A percentile compares a stretch with the other conserved stretches of the same genome.
These are phyloP conservation scores for Helicoverpa zea DNA, from an alignment of 1,140 invertebrate genomes.

Conservation along the genomic window DNA sequence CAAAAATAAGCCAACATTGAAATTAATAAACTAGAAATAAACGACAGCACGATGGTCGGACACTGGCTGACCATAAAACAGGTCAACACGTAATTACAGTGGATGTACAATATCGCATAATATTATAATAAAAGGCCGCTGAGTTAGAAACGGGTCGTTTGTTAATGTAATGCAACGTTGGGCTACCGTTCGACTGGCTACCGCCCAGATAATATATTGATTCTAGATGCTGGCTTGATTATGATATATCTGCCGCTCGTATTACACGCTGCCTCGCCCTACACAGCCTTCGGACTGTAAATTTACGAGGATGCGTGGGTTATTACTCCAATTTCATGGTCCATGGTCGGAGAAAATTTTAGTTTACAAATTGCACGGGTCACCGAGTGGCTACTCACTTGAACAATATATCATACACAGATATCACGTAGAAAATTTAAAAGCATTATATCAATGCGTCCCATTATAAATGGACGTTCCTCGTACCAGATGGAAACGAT, in stretches of 20 bases:
- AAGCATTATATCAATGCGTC: slow-evolving; percentile 52
- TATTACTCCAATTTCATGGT: slow-evolving; percentile 62
- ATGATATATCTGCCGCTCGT: slow-evolving; percentile 62
- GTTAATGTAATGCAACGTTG: slow-evolving; percentile 56
- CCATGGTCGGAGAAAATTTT: slow-evolving; percentile 53
- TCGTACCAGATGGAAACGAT: slow-evolving; percentile 47
- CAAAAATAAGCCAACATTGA: slow-evolving; percentile 21
- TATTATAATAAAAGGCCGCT: slow-evolving; percentile 49
- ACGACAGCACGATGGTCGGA: slow-evolving; percentile 8
- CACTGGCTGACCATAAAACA: slow-evolving; percentile 40
- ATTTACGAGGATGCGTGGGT: slow-evolving; percentile 54
- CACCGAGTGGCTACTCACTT: slow-evolving; percentile 24
- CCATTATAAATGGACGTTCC: slow-evolving; percentile 57
- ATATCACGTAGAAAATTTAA: slow-evolving; percentile 50
- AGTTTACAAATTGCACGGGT: slow-evolving; percentile 51
- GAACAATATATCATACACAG: slow-evolving; percentile 31
- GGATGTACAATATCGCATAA: slow-evolving; percentile 50
- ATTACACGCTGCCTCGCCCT: slow-evolving; percentile 53
- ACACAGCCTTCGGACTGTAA: slow-evolving; percentile 44
- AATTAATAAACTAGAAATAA: slow-evolving; percentile 42
- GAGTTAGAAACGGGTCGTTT: slow-evolving; percentile 49
- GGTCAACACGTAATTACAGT: slow-evolving; percentile 50
- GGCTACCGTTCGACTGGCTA: slow-evolving; percentile 54
- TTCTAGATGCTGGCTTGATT: slow-evolving; percentile 63
- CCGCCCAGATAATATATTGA: slow-evolving; percentile 61